Base-by-base conservation (phyloP, 2,797 vertebrate genomes). In the Xiphorhynchus erythropygius region DNA sequence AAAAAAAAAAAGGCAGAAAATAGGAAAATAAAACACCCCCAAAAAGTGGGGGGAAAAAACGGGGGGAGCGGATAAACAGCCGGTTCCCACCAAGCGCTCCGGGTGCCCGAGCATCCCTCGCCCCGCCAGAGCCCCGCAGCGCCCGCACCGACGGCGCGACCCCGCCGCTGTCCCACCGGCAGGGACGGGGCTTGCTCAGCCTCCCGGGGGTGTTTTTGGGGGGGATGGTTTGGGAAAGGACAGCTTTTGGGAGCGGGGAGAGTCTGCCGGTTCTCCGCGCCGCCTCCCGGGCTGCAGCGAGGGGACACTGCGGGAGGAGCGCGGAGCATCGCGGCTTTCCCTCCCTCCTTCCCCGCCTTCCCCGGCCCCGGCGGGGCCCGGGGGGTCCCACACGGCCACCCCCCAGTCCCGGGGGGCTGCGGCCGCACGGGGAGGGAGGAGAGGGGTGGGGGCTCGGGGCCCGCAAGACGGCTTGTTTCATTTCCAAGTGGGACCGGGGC, bases 401-500 rank as follows among this genome's bases (percentile, higher is more conserved):
- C 39, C 28, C 24, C 11, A 2, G 11, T 33, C 53, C 46, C 46
- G n/a, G 18, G 63, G 47, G 39, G 47, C 52, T 62, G 47, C 37
- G 18, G n/a, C 5, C 2, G 30, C 35, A 10, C 17, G 2, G 21
- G 33, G 39, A 83, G 42, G 68, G 25, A 24, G 18, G 19, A 70
- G 4, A 24, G 10, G 33, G 32, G n/a, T 37, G 35, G 85, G 47
- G n/a, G 37, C 4, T 30, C 25, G n/a, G 57, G 56, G 9, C 23
- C 49, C 7, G 62, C 92, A 11, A 68, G 55, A 76, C 23, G 92
- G 84, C 98, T 98, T 97, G 98, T 98, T 98, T 98, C 96, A 97
- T 99, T 98, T 98, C 98, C 98, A 98, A 98, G 98, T 98, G 98
- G 96, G 98, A 98, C 98, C 98, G 94, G 97, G 97, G 97, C 98